Percentiles rank a stretch among this genome's conserved stretches.
Evolutionary conservation across 2,888 invertebrate species (phyloP).

Genomic region (Torymus aiolomorphi): DNA sequence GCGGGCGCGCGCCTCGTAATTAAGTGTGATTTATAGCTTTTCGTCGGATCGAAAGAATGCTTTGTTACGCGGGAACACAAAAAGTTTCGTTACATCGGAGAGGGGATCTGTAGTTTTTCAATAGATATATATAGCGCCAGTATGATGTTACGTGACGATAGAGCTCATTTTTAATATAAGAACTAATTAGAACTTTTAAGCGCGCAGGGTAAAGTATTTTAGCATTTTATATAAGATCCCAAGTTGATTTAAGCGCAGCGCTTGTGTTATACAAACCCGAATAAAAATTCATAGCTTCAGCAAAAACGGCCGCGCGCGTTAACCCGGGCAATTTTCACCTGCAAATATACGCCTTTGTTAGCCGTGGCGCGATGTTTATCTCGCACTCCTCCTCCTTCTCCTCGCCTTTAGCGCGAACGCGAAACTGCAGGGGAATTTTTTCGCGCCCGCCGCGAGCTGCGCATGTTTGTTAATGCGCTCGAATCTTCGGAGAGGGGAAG

Average conservation of each 20-base stretch:
- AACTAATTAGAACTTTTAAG: no score
- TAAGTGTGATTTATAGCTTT: conserved; percentile 41
- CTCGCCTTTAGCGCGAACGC: background rate
- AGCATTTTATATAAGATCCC: no score
- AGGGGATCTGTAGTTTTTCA: background rate
- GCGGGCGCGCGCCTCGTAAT: conserved; percentile 13
- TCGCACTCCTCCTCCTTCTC: background rate
- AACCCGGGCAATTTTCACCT: conserved; percentile 27
- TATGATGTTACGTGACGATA: no score
- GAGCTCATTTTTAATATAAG: no score
- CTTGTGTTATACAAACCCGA: background rate
- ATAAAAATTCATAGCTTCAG: conserved; percentile 28
- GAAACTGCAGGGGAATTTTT: conserved; percentile 1
- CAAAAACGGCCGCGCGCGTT: background rate
- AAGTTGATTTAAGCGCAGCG: no score
- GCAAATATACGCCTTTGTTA: conserved; percentile 28
- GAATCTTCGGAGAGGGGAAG: background rate
- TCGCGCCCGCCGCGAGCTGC: background rate
- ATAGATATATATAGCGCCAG: no score
- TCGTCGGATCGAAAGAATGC: conserved; percentile 2
- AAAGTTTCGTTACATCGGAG: background rate
- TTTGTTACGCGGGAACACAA: no score
- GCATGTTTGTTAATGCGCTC: conserved; percentile 31
- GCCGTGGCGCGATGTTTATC: conserved; percentile 20
- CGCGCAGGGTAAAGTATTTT: no score